Base-by-base conservation (phyloP, 1,140 invertebrate species). In the Drosophila repleta region DNA sequence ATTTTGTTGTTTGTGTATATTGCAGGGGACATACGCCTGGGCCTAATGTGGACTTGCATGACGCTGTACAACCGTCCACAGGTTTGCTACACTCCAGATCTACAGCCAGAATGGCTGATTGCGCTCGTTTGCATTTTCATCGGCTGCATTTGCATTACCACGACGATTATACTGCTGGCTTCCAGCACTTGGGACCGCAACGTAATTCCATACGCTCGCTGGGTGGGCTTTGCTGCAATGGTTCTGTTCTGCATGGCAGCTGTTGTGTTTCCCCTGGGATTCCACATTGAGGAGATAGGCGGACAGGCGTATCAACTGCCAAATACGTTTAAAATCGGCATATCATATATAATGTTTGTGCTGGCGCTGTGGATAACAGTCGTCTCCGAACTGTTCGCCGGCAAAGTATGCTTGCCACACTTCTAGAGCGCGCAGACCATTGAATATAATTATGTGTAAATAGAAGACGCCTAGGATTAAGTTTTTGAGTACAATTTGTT, bases 151-250 rank as follows among this genome's bases (percentile, higher is more conserved):
- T 97, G 97, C 88, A 97, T 98, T 56, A 98, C 97, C 0, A 96
- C 96, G 4, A 98, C 97, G 2, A 96, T 98, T 51, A 96, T 98
- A 76, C 92, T 98, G 10, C 92, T 98, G 18, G 95, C 95, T 11
- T 95, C 96, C 13, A 98, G 97, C 24, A 96, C 97, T 82, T 98
- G 97, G 96, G 97, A 97, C 92, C 93, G 96, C 52, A 96, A 97
- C 92, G 96, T 98, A 0, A 95, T 98, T 76, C 96, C 96, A 1
- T 98, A 97, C 94, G 97, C 97, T 4, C 93, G 97, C 90, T 98
- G 97, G 97, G 96, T 98, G 74, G 98, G 98, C 87, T 98, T 99
- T 93, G 96, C 96, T 75, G 97, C 97, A 90, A 98, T 98, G 97
- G 96, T 98, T n/a, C 92, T 98, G 26, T 99, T 98, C 91, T 98